These are phyloP conservation scores for Lasiurus borealis DNA, from an alignment of 2,113 vertebrate species.

Conservation along the genomic window DNA sequence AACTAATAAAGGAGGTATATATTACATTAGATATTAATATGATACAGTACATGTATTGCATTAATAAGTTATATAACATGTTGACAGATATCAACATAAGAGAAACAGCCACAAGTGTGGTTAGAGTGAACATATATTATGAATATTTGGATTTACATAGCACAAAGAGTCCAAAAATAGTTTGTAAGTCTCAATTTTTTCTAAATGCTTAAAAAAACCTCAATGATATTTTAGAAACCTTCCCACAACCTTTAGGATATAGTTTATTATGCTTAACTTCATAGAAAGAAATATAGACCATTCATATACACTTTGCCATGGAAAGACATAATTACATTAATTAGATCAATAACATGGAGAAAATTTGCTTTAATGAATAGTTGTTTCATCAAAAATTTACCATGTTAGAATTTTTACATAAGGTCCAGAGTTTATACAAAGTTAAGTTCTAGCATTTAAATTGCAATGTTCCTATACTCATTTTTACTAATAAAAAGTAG, in stretches of 20 bases:
- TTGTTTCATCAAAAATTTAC: conserved; percentile 44
- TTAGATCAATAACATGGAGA: not conserved
- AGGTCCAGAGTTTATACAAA: not conserved
- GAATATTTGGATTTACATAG: conserved; percentile 33
- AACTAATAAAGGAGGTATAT: conserved; percentile 24
- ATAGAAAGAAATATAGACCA: not conserved
- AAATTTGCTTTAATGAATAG: conserved; percentile 37
- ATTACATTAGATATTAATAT: not conserved
- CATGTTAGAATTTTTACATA: conserved; percentile 19
- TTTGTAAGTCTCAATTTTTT: conserved; percentile 35
- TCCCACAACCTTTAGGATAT: not conserved
- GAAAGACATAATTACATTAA: not conserved
- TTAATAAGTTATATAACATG: conserved; percentile 34
- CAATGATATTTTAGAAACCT: conserved; percentile 17
- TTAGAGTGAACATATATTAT: conserved; percentile 47
- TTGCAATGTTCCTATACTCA: not conserved
- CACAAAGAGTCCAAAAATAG: not conserved
- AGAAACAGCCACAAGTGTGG: conserved; percentile 41
- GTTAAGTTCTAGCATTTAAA: not conserved
- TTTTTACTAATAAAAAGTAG: not conserved
- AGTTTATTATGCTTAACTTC: not conserved
- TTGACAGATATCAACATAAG: conserved; percentile 46
- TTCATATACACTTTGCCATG: not conserved
- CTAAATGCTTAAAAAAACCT: conserved; percentile 5
- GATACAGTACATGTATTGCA: not conserved